A percentile compares a stretch with the other conserved stretches of the same genome.
phyloP scores from a whole-genome alignment of 2,888 invertebrate species.

The Antheraea assamensis region DNA sequence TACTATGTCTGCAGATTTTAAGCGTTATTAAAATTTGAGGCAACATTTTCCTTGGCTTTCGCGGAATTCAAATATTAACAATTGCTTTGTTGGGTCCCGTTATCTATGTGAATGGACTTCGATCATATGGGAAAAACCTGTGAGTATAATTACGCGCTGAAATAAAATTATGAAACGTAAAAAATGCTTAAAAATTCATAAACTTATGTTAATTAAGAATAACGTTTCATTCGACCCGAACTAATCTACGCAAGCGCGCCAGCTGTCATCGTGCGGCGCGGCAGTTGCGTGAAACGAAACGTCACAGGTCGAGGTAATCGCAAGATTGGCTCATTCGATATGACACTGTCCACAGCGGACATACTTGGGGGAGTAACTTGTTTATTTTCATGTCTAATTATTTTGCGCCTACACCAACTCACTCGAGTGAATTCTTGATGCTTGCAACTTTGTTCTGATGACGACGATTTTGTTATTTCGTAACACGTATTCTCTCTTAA shows the following conservation, averaged over 20 bases:
- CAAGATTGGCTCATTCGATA: constrained; percentile 67
- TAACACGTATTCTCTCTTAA: too few species aligned
- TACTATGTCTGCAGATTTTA: too few species aligned
- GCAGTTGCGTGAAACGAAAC: constrained; percentile 73
- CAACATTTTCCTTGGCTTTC: too few species aligned
- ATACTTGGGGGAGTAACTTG: constrained; percentile 20
- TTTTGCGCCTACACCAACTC: not conserved
- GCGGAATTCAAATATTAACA: too few species aligned
- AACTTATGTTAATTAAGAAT: constrained; percentile 7
- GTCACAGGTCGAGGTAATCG: constrained; percentile 58
- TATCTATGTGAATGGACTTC: too few species aligned
- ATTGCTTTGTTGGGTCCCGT: too few species aligned
- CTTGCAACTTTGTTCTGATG: too few species aligned
- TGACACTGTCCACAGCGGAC: constrained; percentile 42
- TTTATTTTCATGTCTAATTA: constrained; percentile 8
- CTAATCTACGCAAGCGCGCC: constrained; percentile 34
- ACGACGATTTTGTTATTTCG: too few species aligned
- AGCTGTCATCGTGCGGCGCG: constrained; percentile 69
- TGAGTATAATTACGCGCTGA: not conserved
- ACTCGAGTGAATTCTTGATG: too few species aligned
- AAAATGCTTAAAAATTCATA: constrained; percentile 3
- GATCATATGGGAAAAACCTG: too few species aligned
- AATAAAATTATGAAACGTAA: not conserved
- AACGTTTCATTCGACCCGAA: constrained; percentile 15
- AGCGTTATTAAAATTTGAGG: too few species aligned